Evolutionary conservation across 2,113 vertebrate species (phyloP), one percentile per base, ranked within the genome.

Genomic region (Vulpes vulpes): DNA sequence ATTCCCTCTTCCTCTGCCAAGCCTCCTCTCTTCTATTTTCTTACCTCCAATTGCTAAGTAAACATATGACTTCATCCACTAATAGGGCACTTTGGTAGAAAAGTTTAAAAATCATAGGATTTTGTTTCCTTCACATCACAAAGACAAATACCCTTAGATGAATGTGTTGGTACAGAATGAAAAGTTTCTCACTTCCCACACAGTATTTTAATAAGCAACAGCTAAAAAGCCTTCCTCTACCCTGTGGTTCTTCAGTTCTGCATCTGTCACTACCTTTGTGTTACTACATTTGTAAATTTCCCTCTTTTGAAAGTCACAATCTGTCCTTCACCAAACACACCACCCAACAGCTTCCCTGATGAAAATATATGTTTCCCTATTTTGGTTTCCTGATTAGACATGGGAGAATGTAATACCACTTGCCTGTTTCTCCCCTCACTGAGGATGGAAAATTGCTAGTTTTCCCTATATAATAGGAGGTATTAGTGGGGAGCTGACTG

Each of bases 181-280:
- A 97, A 92, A 97, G 81, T 94, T 97, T 92, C 87, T 96, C 94
- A 96, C 97, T 96, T 98, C 98, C 97, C 95, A 98, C 98, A 93
- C 87, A 83, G 71, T 81, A 96, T 97, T 95, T 97, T 97, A 97
- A 98, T 97, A 97, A 97, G 96, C 86, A 96, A 27, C 71, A 91
- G 95, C 86, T 96, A 92, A 92, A 95, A 97, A 96, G 81, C 92
- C 84, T 95, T 79, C 69, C 71, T 92, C 92, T 16, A 85, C 92
- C 96, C 97, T 43, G 71, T 0, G 5, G 92, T 94, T 97, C 85
- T 93, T 95, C 94, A 69, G 32, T 86, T 96, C 97, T 89, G 57
- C 96, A 96, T 96, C 96, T 97, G 97, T 96, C 97, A 89, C 92
- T 96, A 94, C 92, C 97, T 98, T 98, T 98, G 96, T 98, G 94